A percentile compares a stretch with the other conserved stretches of the same genome.
phyloP scores from a whole-genome alignment of 2,888 invertebrate genomes.

The Eumacrocentrus americanus region DNA sequence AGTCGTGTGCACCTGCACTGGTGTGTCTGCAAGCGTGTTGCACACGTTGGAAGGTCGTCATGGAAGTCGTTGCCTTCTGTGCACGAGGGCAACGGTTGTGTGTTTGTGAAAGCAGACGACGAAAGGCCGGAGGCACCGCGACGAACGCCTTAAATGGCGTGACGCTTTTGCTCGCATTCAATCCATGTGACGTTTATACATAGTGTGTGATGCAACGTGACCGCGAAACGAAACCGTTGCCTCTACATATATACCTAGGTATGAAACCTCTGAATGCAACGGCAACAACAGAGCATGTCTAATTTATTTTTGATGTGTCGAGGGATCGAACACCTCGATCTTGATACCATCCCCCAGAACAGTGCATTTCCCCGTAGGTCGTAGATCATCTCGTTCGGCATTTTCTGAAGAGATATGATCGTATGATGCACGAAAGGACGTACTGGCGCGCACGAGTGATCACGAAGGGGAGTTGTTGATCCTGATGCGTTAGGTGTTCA shows the following conservation, averaged over 20 bases:
- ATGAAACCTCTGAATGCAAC: neutral
- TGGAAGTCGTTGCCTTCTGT: neutral
- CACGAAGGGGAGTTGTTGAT: conserved; percentile 27
- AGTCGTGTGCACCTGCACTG: neutral
- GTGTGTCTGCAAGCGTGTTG: too few species aligned
- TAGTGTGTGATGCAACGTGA: conserved; percentile 15
- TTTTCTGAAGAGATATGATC: conserved; percentile 21
- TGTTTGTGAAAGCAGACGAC: conserved; percentile 5
- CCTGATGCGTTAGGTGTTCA: conserved; percentile 1
- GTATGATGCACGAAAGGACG: conserved; percentile 6
- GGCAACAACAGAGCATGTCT: neutral
- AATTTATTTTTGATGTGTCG: conserved; percentile 6
- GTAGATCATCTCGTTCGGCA: conserved; percentile 16
- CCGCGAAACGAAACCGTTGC: conserved; percentile 2
- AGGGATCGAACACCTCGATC: neutral
- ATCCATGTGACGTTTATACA: conserved; percentile 25
- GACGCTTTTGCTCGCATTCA: conserved; percentile 42
- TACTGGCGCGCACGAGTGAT: conserved; percentile 29
- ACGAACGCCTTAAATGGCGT: conserved; percentile 51
- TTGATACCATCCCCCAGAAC: neutral
- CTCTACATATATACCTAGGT: neutral
- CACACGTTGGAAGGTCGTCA: neutral
- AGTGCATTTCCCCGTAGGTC: conserved; percentile 13
- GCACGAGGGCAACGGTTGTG: conserved; percentile 1
- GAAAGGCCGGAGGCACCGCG: conserved; percentile 27